Percentiles rank a stretch among this genome's conserved stretches.
These are phyloP conservation scores for Seriola dumerili DNA, from an alignment of 2,113 vertebrate species.

Conservation along the genomic window DNA sequence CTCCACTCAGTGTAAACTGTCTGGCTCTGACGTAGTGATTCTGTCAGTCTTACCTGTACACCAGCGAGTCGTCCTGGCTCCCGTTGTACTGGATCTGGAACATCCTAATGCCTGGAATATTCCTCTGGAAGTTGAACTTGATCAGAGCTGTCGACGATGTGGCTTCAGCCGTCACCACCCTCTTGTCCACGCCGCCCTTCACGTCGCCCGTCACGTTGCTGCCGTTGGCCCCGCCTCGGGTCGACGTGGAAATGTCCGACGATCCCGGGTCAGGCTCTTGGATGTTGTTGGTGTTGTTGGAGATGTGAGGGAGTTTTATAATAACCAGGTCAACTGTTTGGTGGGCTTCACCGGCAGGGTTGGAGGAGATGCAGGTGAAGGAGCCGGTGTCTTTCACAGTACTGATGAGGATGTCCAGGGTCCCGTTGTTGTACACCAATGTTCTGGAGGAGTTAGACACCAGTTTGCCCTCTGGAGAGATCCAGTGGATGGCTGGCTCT, in stretches of 20 bases:
- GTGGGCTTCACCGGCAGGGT: slow-evolving; percentile 96
- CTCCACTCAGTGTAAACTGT: slow-evolving; percentile 17
- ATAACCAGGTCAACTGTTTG: slow-evolving; percentile 93
- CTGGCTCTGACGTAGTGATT: not conserved
- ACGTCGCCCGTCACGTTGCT: slow-evolving; percentile 93
- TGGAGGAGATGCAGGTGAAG: slow-evolving; percentile 98
- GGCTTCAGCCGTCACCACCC: slow-evolving; percentile 95
- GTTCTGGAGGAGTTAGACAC: slow-evolving; percentile 95
- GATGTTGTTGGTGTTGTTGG: slow-evolving; percentile 98
- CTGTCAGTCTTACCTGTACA: slow-evolving; percentile 93
- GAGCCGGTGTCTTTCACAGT: slow-evolving; percentile 97
- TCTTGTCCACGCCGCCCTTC: slow-evolving; percentile 92
- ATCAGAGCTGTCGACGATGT: slow-evolving; percentile 95
- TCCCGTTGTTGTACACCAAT: slow-evolving; percentile 93
- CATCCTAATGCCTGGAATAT: slow-evolving; percentile 98
- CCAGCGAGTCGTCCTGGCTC: slow-evolving; percentile 97
- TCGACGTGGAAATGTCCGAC: slow-evolving; percentile 97
- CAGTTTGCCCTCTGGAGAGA: slow-evolving; percentile 96
- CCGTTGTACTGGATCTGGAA: slow-evolving; percentile 99
- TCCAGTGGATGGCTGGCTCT: slow-evolving; percentile 97
- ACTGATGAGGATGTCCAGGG: slow-evolving; percentile 96
- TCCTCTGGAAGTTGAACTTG: slow-evolving; percentile 99
- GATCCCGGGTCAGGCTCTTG: slow-evolving; percentile 96
- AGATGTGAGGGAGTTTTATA: slow-evolving; percentile 96
- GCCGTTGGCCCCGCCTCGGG: slow-evolving; percentile 92